Percentiles rank a stretch among this genome's conserved stretches.
Evolutionary conservation across 2,888 invertebrate genomes (phyloP).

Genomic region (Laothoe populi): DNA sequence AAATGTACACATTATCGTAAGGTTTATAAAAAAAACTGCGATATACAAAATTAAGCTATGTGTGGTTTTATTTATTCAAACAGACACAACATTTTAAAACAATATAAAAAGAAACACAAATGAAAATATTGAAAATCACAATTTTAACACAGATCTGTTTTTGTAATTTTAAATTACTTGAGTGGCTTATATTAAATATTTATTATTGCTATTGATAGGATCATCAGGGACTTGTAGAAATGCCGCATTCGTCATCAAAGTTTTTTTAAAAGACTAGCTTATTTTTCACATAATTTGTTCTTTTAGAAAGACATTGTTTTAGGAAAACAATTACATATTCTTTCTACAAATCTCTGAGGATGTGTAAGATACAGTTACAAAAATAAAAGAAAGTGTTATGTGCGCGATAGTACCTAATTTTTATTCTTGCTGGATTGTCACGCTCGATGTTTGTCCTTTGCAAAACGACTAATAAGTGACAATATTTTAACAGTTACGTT

Average conservation of each 20-base stretch:
- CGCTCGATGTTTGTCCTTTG: conserved; percentile 58
- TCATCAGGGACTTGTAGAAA: conserved; percentile 22
- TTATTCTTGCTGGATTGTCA: conserved; percentile 66
- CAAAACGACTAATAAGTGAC: conserved; percentile 55
- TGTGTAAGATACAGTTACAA: conserved; percentile 36
- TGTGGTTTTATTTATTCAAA: background rate
- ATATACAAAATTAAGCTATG: background rate
- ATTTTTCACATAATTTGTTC: background rate
- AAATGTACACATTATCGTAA: background rate
- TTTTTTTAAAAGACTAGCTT: background rate
- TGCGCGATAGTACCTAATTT: conserved; percentile 56
- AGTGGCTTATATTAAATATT: background rate
- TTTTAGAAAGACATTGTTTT: background rate
- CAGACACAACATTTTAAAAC: background rate
- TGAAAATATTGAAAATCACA: background rate
- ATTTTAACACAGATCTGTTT: conserved; percentile 9
- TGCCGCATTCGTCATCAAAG: conserved; percentile 1
- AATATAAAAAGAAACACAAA: background rate
- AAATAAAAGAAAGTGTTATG: background rate
- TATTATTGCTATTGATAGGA: background rate
- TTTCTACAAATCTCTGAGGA: conserved; percentile 23
- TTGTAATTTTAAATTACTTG: conserved; percentile 5
- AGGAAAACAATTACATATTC: conserved; percentile 18
- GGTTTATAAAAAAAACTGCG: conserved; percentile 1
- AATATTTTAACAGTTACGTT: conserved; percentile 43